Conservation (phyloP, 2,888 invertebrate species). For the Falcaria lacertinaria region DNA sequence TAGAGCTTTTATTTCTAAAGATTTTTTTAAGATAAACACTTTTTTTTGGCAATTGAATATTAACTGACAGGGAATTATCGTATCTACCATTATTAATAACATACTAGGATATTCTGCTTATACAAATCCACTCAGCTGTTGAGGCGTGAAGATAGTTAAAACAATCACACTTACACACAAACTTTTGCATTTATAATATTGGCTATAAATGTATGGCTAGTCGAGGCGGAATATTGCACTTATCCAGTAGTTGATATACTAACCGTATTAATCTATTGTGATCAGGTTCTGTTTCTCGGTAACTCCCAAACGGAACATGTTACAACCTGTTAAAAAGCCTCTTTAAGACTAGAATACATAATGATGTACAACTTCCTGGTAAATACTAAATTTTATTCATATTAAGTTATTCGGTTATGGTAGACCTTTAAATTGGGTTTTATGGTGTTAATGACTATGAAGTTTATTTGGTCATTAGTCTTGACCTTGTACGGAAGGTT, state of each 20-base stretch:
- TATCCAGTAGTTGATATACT: neutral
- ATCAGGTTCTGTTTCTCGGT: slow-evolving; percentile 13
- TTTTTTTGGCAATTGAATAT: no score
- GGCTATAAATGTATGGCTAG: no score
- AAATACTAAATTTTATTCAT: slow-evolving; percentile 19
- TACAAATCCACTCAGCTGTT: no score
- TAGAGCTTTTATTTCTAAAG: no score
- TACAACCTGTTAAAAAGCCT: slow-evolving; percentile 22
- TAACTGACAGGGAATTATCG: no score
- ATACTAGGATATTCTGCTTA: no score
- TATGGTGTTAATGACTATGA: neutral
- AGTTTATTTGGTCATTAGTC: neutral
- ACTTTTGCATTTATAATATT: no score
- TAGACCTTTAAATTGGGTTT: slow-evolving; percentile 10
- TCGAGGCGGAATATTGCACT: no score
- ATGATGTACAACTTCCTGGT: slow-evolving; percentile 18
- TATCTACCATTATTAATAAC: no score
- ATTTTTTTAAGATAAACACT: no score
- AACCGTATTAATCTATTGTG: neutral
- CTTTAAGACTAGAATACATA: slow-evolving; percentile 16
- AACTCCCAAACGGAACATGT: slow-evolving; percentile 20
- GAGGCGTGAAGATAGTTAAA: no score
- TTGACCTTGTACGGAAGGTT: neutral
- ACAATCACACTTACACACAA: no score
- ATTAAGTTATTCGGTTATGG: slow-evolving; percentile 6